Base-by-base conservation (phyloP, 2,888 invertebrate species). In the Phasia obesa region DNA sequence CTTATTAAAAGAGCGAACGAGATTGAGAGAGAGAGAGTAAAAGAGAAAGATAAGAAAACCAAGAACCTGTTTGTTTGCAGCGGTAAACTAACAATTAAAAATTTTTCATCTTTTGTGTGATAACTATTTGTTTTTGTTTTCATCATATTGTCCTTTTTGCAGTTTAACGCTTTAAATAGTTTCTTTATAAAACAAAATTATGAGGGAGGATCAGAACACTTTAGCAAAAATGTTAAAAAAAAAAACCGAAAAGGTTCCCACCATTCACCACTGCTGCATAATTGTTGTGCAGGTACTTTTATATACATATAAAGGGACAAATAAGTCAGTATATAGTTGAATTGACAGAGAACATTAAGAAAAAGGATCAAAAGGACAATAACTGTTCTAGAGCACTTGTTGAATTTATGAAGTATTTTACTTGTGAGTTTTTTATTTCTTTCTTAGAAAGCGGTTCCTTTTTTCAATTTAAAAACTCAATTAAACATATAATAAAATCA, bases 141-240 rank as follows among this genome's bases (percentile, higher is more conserved):
- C 27, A 27, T 55, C n/a, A 35, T 9, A 70, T 79, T 79, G 82
- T 79, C 83, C 83, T 83, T 83, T 83, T 83, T 59, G 83, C 83
- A 83, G 83, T 79, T 83, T 75, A 76, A 79, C 53, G 74, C 74
- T 78, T 82, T 57, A 19, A 57, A 17, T 9, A 44, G 13, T 27
- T 44, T 15, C 25, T 35, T 4, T 11, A 65, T 27, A 59, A 57
- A 71, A 60, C n/a, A 77, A 25, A 73, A 23, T 79, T 60, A 65
- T 78, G 83, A 75, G 55, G 78, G 70, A 83, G 83, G 83, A 75
- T 83, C 49, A 27, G 44, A 42, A 67, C 55, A 75, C 79, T 83
- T 65, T 49, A 57, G 71, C 75, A 83, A 78, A 74, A 70, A 17
- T 51, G 5, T 17, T 15, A n/a, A 47, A 51, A 80, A 64, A 19